phyloP scores from a whole-genome alignment of 30 jellyfish, hydroid and myxozoan species.

The Cassiopea andromeda region DNA sequence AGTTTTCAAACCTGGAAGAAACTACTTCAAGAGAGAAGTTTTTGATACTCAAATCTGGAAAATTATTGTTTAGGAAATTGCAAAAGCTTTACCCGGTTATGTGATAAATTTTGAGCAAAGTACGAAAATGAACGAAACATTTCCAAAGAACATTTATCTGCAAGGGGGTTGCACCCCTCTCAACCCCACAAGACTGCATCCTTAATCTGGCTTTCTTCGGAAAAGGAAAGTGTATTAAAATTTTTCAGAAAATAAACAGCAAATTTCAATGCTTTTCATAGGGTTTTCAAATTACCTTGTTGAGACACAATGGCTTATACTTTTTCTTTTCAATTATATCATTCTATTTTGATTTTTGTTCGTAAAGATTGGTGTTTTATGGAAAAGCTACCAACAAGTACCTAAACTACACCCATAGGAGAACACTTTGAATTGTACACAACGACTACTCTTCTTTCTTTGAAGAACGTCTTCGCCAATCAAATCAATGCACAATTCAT shows the following conservation, averaged over 20 bases:
- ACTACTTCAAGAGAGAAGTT: too few species aligned
- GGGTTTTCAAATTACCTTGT: background rate
- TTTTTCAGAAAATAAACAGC: background rate
- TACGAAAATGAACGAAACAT: too few species aligned
- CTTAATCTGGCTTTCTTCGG: too few species aligned
- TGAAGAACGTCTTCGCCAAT: background rate
- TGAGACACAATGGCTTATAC: background rate
- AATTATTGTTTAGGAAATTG: too few species aligned
- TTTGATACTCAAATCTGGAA: too few species aligned
- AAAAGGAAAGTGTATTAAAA: too few species aligned
- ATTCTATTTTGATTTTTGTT: background rate
- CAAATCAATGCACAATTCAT: background rate
- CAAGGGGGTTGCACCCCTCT: too few species aligned
- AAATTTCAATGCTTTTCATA: background rate
- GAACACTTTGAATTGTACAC: background rate
- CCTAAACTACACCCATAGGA: background rate
- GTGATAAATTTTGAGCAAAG: too few species aligned
- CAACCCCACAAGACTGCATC: too few species aligned
- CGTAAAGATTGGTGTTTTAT: background rate
- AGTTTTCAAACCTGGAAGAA: too few species aligned
- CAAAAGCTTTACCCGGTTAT: too few species aligned
- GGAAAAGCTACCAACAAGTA: background rate
- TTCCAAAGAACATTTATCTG: too few species aligned
- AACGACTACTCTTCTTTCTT: background rate
- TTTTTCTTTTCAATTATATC: background rate